Evolutionary conservation across 2,797 vertebrate genomes (phyloP), one percentile per base, ranked within the genome.

Genomic region (Hafferia zeledoni): DNA sequence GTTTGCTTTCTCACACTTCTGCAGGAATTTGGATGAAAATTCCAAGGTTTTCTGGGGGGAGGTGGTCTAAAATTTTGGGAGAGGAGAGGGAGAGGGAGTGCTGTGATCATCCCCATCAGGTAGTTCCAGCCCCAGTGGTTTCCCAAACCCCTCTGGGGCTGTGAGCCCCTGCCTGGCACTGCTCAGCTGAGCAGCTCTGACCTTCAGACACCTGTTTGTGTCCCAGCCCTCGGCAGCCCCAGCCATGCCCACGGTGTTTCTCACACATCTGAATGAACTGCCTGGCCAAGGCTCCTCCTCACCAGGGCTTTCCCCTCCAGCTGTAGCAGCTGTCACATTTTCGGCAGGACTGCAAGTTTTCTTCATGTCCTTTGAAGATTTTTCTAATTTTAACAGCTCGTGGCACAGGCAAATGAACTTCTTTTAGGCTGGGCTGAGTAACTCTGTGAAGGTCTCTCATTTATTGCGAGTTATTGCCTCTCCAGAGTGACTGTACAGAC

Each of bases 1-100:
- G 41, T 31, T 74, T 17, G 37, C 4, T 27, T 55, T 44, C 37
- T 5, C 17, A 4, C 17, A 2, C 14, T 25, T 14, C n/a, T 14
- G 37, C 0, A 0, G 0, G 18, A 0, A 1, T 52, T 63, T 0
- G 24, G 30, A 5, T 15, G 37, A 28, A 14, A 4, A 68, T 33
- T 59, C n/a, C 30, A 2, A 6, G 3, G 5, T 8, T 7, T 35
- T 5, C 55, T 49, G 5, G 69, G 65, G 17, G 12, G 10, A 27
- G 17, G 35, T 3, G 28, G 20, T 4, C 1, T 37, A 2, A 49
- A 19, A 35, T 22, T 11, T 43, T 1, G 3, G 13, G 14, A 52
- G 30, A 59, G 22, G 15, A 11, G 46, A n/a, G n/a, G 4, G 7
- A 16, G 23, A 23, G 33, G n/a, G 37, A 28, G 12, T 23, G 10